phyloP scores from a whole-genome alignment of 2,888 invertebrate species.

The Parelbella ahira region DNA sequence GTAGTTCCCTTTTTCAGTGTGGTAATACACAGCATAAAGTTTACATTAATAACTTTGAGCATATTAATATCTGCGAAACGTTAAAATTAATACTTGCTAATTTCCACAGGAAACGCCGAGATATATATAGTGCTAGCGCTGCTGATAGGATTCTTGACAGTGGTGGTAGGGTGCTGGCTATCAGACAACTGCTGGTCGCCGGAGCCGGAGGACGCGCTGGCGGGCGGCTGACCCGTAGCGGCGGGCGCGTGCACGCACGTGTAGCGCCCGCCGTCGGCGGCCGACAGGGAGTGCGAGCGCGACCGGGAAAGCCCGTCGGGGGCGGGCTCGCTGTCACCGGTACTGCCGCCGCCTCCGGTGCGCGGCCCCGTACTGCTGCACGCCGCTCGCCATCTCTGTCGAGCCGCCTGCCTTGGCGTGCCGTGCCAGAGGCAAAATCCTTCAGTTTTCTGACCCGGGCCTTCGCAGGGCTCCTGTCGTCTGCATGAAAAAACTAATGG shows the following conservation, averaged over 20 bases:
- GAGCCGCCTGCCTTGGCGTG: slow-evolving; percentile 56
- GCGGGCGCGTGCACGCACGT: slow-evolving; percentile 82
- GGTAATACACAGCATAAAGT: too few relatives aligned
- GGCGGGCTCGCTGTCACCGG: slow-evolving; percentile 61
- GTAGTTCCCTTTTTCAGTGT: too few relatives aligned
- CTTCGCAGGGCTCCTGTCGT: slow-evolving; percentile 53
- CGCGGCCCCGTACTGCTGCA: slow-evolving; percentile 57
- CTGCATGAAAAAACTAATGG: slow-evolving; percentile 69
- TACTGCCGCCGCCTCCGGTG: slow-evolving; percentile 53
- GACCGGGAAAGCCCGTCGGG: slow-evolving; percentile 48
- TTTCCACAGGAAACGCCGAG: slow-evolving; percentile 83
- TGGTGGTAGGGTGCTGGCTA: slow-evolving; percentile 88
- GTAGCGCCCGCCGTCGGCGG: slow-evolving; percentile 76
- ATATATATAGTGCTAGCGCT: slow-evolving; percentile 87
- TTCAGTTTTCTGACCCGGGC: slow-evolving; percentile 59
- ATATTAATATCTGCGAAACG: too few relatives aligned
- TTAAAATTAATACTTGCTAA: background rate
- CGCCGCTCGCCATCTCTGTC: slow-evolving; percentile 63
- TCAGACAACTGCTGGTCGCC: slow-evolving; percentile 90
- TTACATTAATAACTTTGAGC: too few relatives aligned
- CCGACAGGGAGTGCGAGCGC: slow-evolving; percentile 32
- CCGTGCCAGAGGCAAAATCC: slow-evolving; percentile 52
- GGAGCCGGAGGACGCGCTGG: slow-evolving; percentile 84
- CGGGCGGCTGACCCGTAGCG: slow-evolving; percentile 85
- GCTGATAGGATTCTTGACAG: slow-evolving; percentile 86